Conservation (phyloP, 53 echinoderm and acorn worm genomes). For the Paelopatides confundens region DNA sequence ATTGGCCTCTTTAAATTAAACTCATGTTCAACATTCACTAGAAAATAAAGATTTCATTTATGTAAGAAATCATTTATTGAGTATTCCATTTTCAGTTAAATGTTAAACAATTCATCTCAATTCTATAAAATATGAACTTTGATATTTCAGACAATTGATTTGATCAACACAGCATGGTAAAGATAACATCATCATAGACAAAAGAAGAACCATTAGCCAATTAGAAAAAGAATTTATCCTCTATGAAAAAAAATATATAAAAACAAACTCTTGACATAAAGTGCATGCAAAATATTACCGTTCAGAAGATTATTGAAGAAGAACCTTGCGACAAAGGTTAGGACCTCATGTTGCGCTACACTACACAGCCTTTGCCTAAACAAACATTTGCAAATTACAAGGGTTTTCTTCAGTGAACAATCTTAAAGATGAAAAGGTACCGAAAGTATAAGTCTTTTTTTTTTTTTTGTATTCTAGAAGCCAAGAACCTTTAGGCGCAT, state of each 20-base stretch:
- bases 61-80: too few relatives aligned
- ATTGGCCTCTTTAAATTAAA: too few relatives aligned
- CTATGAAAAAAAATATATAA: background rate
- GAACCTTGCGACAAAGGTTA: constrained; percentile 6
- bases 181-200: background rate
- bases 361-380: constrained; percentile 15
- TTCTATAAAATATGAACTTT: background rate
- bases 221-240: background rate
- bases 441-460: constrained; percentile 10
- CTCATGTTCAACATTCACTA: too few relatives aligned
- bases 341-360: constrained; percentile 14
- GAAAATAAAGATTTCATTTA: too few relatives aligned
- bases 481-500: constrained; percentile 3
- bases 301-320: background rate
- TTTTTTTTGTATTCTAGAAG: background rate
- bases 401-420: background rate
- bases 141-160: background rate
- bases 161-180: background rate
- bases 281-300: too few relatives aligned
- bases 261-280: too few relatives aligned
- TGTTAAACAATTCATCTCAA: background rate
- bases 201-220: background rate
- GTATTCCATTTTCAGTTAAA: background rate
- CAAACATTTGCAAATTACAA: constrained; percentile 14
- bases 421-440: constrained; percentile 18